A percentile compares a stretch with the other conserved stretches of the same genome.
Evolutionary conservation across 1,140 invertebrate genomes (phyloP).

Genomic region (Argopecten irradians): DNA sequence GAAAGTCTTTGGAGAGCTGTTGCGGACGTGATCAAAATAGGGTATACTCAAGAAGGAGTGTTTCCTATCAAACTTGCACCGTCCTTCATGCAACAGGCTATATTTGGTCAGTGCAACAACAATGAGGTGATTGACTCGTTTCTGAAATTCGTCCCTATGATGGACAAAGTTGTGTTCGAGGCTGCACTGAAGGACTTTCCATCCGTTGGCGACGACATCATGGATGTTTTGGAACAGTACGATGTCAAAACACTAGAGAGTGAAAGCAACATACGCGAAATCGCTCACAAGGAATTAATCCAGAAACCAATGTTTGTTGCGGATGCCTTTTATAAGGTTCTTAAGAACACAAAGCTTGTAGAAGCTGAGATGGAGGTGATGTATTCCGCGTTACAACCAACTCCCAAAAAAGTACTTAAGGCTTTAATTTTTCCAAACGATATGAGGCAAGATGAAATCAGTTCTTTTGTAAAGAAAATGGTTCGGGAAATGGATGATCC

Average conservation of each 20-base stretch:
- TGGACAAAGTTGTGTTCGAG: conserved; percentile 31
- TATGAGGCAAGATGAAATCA: conserved; percentile 38
- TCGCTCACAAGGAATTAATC: conserved; percentile 43
- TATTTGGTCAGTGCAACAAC: conserved; percentile 27
- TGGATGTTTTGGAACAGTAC: conserved; percentile 34
- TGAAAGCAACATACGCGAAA: conserved; percentile 31
- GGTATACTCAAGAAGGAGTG: conserved; percentile 25
- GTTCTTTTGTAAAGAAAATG: conserved; percentile 31
- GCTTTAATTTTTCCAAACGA: conserved; percentile 24
- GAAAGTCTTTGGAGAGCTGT: conserved; percentile 36
- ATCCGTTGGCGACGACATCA: conserved; percentile 33
- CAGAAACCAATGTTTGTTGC: conserved; percentile 43
- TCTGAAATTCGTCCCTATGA: conserved; percentile 32
- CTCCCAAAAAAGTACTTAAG: conserved; percentile 25
- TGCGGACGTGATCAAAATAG: conserved; percentile 35
- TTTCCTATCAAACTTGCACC: conserved; percentile 42
- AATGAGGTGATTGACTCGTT: conserved; percentile 38
- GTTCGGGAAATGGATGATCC: conserved; percentile 40
- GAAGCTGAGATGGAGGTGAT: neutral
- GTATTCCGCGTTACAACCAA: conserved; percentile 20
- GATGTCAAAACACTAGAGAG: conserved; percentile 19
- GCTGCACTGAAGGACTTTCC: conserved; percentile 40
- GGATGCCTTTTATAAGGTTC: conserved; percentile 38
- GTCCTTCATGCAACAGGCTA: conserved; percentile 40
- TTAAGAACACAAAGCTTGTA: neutral